phyloP scores from a whole-genome alignment of 2,888 invertebrate genomes.

The Hermaeophaga mercurialis region DNA sequence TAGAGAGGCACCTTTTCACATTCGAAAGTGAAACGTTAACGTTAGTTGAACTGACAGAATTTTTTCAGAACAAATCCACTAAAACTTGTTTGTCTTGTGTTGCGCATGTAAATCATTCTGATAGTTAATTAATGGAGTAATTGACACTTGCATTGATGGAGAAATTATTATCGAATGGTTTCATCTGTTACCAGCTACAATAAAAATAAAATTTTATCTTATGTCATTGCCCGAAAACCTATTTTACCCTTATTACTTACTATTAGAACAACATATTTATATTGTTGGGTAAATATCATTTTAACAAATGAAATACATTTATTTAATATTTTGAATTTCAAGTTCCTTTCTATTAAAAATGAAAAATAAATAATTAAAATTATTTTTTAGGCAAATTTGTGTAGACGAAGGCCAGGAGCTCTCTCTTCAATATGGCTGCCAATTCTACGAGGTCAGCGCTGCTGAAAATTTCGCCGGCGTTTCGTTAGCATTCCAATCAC shows the following conservation, averaged over 20 bases:
- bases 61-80: conserved; percentile 25
- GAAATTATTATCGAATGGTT: conserved; percentile 15
- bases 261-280: too few species aligned
- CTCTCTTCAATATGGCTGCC: conserved; percentile 77
- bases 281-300: too few species aligned
- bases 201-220: conserved; percentile 4
- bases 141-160: conserved; percentile 23
- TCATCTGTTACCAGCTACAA: conserved; percentile 4
- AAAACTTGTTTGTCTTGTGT: conserved; percentile 32
- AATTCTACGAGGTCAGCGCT: conserved; percentile 85
- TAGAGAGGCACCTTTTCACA: conserved; percentile 29
- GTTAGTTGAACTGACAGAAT: conserved; percentile 27
- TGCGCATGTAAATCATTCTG: conserved; percentile 30
- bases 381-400: conserved; percentile 67
- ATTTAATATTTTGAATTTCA: too few species aligned
- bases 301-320: too few species aligned
- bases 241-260: too few species aligned
- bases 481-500: conserved; percentile 77
- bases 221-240: neutral
- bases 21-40: conserved; percentile 38
- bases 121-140: conserved; percentile 27
- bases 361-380: too few species aligned
- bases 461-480: conserved; percentile 83
- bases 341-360: too few species aligned
- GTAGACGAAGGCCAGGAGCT: conserved; percentile 82